These are phyloP conservation scores for Notechis scutatus DNA, from an alignment of 2,113 vertebrate species.

Conservation along the genomic window DNA sequence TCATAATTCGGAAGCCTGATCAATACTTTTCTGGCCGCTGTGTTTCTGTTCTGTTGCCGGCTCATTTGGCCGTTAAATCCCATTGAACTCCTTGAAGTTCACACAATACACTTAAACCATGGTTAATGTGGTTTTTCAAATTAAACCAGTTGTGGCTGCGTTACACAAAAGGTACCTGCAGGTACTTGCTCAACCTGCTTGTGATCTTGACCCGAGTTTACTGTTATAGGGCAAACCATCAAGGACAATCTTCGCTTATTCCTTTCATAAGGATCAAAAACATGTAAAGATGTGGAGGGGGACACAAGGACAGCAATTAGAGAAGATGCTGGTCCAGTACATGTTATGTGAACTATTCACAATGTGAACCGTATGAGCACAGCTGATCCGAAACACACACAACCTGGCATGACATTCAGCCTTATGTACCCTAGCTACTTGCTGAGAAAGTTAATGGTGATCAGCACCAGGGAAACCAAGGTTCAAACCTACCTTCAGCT, in stretches of 20 bases:
- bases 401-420: neutral
- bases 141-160: neutral
- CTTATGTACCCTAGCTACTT: neutral
- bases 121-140: neutral
- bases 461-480: neutral
- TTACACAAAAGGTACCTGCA: neutral
- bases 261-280: neutral
- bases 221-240: neutral
- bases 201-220: neutral
- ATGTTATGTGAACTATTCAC: neutral
- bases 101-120: neutral
- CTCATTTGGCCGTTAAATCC: neutral
- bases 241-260: neutral
- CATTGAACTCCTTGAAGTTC: neutral
- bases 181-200: neutral
- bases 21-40: neutral
- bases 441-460: neutral
- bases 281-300: neutral
- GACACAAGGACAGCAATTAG: neutral
- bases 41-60: neutral
- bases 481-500: neutral
- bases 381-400: neutral
- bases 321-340: neutral
- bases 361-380: neutral
- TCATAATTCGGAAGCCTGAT: neutral